These are phyloP conservation scores for Hydrotaea diabolus DNA, from an alignment of 2,888 invertebrate species.

Conservation along the genomic window DNA sequence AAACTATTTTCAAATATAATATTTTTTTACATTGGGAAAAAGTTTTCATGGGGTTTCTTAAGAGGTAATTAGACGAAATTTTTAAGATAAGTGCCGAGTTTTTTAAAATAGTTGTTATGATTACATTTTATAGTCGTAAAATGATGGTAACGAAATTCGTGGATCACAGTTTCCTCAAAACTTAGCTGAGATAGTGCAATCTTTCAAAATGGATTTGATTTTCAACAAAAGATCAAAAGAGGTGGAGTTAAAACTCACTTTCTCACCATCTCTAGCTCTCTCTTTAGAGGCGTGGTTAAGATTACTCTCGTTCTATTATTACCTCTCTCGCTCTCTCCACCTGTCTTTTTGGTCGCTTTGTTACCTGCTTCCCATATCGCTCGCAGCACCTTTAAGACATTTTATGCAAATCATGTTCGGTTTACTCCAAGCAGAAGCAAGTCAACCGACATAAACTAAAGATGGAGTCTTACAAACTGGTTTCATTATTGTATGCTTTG, in stretches of 20 bases:
- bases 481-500: not conserved
- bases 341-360: not conserved
- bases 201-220: too few relatives aligned
- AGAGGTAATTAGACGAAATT: too few relatives aligned
- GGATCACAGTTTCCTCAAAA: too few relatives aligned
- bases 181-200: too few relatives aligned
- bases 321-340: not conserved
- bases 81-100: too few relatives aligned
- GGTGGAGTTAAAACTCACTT: constrained; percentile 41
- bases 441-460: constrained; percentile 39
- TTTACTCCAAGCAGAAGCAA: too few relatives aligned
- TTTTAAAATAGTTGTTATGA: too few relatives aligned
- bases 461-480: constrained; percentile 63
- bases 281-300: not conserved
- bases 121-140: too few relatives aligned
- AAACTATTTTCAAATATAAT: too few relatives aligned
- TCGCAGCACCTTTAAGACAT: constrained; percentile 32
- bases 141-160: too few relatives aligned
- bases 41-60: too few relatives aligned
- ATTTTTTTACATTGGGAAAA: too few relatives aligned
- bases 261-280: constrained; percentile 17
- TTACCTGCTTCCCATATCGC: constrained; percentile 12
- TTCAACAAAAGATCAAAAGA: not conserved
- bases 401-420: constrained; percentile 65
- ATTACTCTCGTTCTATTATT: not conserved